Conservation (phyloP, 2,113 vertebrate genomes). For the Elgaria multicarinata region DNA sequence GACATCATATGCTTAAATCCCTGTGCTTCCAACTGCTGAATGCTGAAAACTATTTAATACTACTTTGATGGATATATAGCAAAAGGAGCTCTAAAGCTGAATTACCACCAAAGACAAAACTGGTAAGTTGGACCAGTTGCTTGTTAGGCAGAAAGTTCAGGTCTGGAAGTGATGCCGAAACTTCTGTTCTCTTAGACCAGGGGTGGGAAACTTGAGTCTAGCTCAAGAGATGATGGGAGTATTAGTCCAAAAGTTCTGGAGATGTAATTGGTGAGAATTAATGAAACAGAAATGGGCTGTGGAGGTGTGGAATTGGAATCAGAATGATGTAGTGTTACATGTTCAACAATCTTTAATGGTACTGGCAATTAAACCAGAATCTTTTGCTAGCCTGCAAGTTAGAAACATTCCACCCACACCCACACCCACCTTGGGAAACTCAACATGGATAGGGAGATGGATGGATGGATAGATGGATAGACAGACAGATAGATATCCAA, state of each 20-base stretch:
- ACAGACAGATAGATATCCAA: no score
- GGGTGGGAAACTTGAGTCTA: no score
- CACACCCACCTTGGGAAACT: constrained; percentile 9
- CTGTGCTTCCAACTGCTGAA: constrained; percentile 35
- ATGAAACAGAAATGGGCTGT: constrained; percentile 11
- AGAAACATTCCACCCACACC: background rate
- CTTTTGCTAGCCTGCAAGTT: background rate
- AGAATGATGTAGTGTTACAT: constrained; percentile 1
- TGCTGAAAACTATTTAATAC: constrained; percentile 55
- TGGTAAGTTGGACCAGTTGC: constrained; percentile 25
- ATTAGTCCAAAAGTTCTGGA: no score
- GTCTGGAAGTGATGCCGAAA: constrained; percentile 18
- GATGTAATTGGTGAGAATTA: background rate
- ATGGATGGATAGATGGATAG: background rate
- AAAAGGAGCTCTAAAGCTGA: constrained; percentile 36
- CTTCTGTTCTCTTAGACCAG: background rate
- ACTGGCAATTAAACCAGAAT: background rate
- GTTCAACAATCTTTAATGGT: constrained; percentile 22
- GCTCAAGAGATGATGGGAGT: no score
- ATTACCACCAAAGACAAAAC: constrained; percentile 45
- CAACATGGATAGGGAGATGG: background rate
- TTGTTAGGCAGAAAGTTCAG: constrained; percentile 33
- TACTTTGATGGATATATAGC: constrained; percentile 41
- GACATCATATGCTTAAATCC: constrained; percentile 31
- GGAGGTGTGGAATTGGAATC: background rate